Evolutionary conservation across 37 sponge, comb jelly and placozoan genomes (phyloP).

Genomic region (Halisarca cf. caerulea): DNA sequence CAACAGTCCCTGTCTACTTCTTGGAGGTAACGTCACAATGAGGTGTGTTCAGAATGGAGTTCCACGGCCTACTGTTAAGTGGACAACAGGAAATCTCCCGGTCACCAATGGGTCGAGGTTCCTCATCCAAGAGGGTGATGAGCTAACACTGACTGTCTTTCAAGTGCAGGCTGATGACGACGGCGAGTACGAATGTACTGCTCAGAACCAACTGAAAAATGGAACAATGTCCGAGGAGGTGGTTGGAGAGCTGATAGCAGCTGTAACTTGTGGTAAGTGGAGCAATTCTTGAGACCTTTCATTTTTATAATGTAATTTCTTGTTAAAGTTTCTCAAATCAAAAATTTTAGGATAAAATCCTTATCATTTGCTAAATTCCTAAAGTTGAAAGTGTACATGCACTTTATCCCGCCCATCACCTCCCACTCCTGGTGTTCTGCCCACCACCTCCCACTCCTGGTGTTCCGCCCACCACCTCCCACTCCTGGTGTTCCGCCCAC

Average conservation of each 20-base stretch:
- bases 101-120: neutral
- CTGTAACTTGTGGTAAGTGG: slow-evolving; percentile 14
- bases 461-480: too few species aligned
- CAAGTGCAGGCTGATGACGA: neutral
- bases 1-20: slow-evolving; percentile 5
- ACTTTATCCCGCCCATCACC: too few species aligned
- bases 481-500: too few species aligned
- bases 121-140: neutral
- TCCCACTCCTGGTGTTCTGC: too few species aligned
- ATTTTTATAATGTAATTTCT: too few species aligned
- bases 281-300: neutral
- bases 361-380: neutral
- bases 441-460: too few species aligned
- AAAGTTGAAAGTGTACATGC: neutral
- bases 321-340: too few species aligned
- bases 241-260: neutral
- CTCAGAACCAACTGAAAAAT: neutral
- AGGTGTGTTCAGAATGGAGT: slow-evolving; percentile 39
- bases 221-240: neutral
- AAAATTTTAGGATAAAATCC: too few species aligned
- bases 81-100: neutral
- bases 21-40: slow-evolving; percentile 9
- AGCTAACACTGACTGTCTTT: neutral
- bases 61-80: slow-evolving; percentile 29
- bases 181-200: neutral